Conservation (phyloP, 2,888 invertebrate genomes). For the Eudemis profundana region DNA sequence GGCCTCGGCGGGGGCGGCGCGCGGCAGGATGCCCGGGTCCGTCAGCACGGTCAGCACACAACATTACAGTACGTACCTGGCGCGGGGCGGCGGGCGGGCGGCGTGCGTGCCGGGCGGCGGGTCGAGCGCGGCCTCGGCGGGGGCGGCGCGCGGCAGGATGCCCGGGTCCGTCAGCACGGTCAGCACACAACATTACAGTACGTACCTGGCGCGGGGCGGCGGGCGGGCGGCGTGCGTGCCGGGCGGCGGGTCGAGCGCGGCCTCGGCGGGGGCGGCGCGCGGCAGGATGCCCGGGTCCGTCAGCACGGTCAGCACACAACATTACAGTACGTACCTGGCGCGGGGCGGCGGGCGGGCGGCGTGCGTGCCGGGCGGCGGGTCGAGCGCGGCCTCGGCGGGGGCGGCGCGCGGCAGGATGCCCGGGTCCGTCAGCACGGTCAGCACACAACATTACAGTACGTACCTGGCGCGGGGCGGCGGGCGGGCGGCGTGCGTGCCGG, state of each 20-base stretch:
- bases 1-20: constrained; percentile 70
- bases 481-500: too few species aligned
- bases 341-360: too few species aligned
- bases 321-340: neutral
- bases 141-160: constrained; percentile 92
- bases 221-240: constrained; percentile 90
- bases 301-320: too few species aligned
- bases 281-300: constrained; percentile 82
- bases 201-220: constrained; percentile 94
- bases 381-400: too few species aligned
- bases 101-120: constrained; percentile 80
- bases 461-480: too few species aligned
- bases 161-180: constrained; percentile 91
- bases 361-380: too few species aligned
- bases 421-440: neutral
- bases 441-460: too few species aligned
- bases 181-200: too few species aligned
- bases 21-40: constrained; percentile 85
- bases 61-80: constrained; percentile 88
- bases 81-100: constrained; percentile 95
- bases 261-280: constrained; percentile 96
- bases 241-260: constrained; percentile 92
- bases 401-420: too few species aligned
- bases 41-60: too few species aligned
- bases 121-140: constrained; percentile 96